A percentile compares a stretch with the other conserved stretches of the same genome.
phyloP scores from a whole-genome alignment of 2,888 invertebrate species.

The Cephus runcator region DNA sequence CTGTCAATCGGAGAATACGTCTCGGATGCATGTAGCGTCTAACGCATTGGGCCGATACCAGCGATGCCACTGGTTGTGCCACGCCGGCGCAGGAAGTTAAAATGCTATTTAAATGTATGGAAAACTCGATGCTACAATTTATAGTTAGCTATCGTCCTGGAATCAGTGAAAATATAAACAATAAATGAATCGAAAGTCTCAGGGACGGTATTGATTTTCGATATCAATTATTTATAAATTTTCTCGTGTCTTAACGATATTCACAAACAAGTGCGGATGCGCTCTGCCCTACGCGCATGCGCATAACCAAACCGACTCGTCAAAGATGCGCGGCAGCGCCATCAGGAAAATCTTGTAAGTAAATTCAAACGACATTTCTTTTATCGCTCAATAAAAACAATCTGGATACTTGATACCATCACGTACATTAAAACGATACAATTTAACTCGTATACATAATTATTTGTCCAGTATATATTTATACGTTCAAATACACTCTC shows the following conservation, averaged over 20 bases:
- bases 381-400: constrained; percentile 14
- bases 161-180: constrained; percentile 46
- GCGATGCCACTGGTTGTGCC: not conserved
- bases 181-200: constrained; percentile 39
- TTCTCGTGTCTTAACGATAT: constrained; percentile 20
- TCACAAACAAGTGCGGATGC: no score
- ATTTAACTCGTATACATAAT: not conserved
- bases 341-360: not conserved
- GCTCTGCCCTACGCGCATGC: not conserved
- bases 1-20: no score
- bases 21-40: no score
- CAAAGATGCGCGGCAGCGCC: not conserved
- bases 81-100: constrained; percentile 35
- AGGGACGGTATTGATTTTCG: constrained; percentile 16
- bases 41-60: not conserved
- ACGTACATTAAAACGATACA: not conserved
- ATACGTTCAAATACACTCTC: not conserved
- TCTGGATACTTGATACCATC: not conserved
- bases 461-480: not conserved
- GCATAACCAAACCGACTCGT: not conserved
- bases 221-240: constrained; percentile 45
- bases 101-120: constrained; percentile 54
- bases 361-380: not conserved
- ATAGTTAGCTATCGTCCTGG: constrained; percentile 40
- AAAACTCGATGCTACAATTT: constrained; percentile 45